phyloP scores from a whole-genome alignment of 2,888 invertebrate species.

The Mesorhabditis belari region DNA sequence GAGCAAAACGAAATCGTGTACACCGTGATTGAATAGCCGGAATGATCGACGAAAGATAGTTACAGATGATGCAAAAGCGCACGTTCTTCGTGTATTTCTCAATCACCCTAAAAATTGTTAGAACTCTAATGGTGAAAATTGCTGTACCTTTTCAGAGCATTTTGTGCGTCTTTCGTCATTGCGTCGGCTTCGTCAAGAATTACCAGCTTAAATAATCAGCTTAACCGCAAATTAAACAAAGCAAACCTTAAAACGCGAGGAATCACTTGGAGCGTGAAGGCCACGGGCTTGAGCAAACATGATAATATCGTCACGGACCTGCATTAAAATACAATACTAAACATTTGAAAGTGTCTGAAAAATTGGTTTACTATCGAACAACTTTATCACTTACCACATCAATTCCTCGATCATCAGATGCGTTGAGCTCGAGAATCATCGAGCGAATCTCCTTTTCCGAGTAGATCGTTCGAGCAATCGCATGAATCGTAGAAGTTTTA shows the following conservation, averaged over 20 bases:
- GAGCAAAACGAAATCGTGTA: conserved; percentile 90
- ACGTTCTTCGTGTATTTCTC: conserved; percentile 99
- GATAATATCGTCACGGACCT: conserved; percentile 17
- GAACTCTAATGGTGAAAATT: conserved; percentile 23
- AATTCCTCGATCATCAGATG: conserved; percentile 87
- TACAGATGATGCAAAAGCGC: conserved; percentile 95
- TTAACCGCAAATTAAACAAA: conserved; percentile 77
- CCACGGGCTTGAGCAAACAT: conserved; percentile 26
- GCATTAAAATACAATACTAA: background rate
- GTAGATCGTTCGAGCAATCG: conserved; percentile 86
- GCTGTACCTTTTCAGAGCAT: conserved; percentile 80
- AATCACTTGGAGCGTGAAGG: too few species aligned
- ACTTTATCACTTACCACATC: conserved; percentile 17
- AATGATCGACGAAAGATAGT: conserved; percentile 94
- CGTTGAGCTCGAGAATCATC: conserved; percentile 85
- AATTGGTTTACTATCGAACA: background rate
- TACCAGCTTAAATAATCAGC: conserved; percentile 67
- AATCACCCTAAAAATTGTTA: conserved; percentile 67
- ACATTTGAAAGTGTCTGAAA: background rate
- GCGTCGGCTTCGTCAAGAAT: conserved; percentile 98
- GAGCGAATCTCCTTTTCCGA: conserved; percentile 80
- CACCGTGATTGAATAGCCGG: conserved; percentile 96
- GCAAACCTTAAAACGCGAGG: conserved; percentile 85
- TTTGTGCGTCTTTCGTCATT: conserved; percentile 99
- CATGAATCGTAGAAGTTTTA: conserved; percentile 93